Conservation (phyloP, 2,888 invertebrate species). For the Gonocerus acuteangulatus region DNA sequence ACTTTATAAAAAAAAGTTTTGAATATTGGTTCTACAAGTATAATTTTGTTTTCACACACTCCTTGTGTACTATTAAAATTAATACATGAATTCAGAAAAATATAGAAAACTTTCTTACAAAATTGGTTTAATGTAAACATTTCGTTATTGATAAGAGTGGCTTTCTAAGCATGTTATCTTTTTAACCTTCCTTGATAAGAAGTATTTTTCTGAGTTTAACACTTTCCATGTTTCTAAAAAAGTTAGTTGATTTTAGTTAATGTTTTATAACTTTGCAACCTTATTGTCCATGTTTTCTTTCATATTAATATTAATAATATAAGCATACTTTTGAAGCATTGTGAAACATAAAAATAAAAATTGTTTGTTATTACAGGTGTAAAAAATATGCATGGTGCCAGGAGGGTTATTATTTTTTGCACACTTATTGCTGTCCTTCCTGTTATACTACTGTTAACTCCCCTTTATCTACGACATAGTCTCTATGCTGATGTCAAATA, state of each 20-base stretch:
- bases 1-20: no score
- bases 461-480: slow-evolving; percentile 67
- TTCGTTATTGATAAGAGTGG: no score
- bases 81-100: no score
- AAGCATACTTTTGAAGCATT: background rate
- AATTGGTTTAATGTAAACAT: no score
- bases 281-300: no score
- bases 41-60: no score
- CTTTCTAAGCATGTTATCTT: background rate
- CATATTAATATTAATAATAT: no score
- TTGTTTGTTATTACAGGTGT: slow-evolving; percentile 32
- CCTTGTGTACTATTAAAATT: no score
- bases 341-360: background rate
- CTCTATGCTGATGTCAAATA: slow-evolving; percentile 70
- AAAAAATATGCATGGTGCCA: slow-evolving; percentile 67
- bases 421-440: slow-evolving; percentile 67
- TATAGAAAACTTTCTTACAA: no score
- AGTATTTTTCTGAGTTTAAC: background rate
- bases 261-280: no score
- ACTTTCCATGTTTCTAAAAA: background rate
- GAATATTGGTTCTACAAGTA: no score
- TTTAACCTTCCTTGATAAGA: slow-evolving; percentile 8
- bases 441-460: slow-evolving; percentile 63
- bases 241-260: background rate
- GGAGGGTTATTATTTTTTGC: slow-evolving; percentile 70